A percentile compares a stretch with the other conserved stretches of the same genome.
These are phyloP conservation scores for Microvelia longipes DNA, from an alignment of 1,140 invertebrate species.

Conservation along the genomic window DNA sequence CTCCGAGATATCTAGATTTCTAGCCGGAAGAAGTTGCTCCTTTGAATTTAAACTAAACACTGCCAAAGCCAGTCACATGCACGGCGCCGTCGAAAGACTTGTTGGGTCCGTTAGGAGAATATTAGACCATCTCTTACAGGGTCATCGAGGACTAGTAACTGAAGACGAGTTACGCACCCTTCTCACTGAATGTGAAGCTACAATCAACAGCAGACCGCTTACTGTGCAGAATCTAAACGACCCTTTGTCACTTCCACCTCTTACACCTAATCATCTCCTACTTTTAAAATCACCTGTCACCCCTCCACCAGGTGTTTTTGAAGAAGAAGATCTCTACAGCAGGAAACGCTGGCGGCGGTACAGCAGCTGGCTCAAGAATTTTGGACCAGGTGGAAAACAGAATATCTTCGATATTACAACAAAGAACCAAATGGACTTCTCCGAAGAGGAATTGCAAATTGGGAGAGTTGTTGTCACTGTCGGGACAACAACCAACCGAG, in stretches of 20 bases:
- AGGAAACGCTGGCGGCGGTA: neutral
- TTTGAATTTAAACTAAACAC: too few relatives aligned
- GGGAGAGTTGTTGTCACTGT: neutral
- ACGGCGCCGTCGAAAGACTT: neutral
- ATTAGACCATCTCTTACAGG: neutral
- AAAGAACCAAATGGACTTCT: neutral
- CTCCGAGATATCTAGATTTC: too few relatives aligned
- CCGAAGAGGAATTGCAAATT: neutral
- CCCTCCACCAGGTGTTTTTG: neutral
- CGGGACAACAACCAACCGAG: neutral
- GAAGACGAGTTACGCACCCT: neutral
- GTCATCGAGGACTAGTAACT: neutral
- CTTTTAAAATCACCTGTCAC: neutral
- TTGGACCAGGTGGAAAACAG: neutral
- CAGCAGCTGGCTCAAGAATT: neutral
- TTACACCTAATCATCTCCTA: neutral
- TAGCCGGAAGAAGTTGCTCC: too few relatives aligned
- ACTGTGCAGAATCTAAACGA: neutral
- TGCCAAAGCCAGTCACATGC: neutral
- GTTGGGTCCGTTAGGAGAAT: neutral
- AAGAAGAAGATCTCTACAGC: neutral
- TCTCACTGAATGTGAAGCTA: neutral
- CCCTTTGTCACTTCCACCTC: neutral
- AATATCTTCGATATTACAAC: neutral
- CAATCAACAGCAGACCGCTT: neutral